Conservation (phyloP, 2,888 invertebrate genomes). For the Eupeodes luniger region DNA sequence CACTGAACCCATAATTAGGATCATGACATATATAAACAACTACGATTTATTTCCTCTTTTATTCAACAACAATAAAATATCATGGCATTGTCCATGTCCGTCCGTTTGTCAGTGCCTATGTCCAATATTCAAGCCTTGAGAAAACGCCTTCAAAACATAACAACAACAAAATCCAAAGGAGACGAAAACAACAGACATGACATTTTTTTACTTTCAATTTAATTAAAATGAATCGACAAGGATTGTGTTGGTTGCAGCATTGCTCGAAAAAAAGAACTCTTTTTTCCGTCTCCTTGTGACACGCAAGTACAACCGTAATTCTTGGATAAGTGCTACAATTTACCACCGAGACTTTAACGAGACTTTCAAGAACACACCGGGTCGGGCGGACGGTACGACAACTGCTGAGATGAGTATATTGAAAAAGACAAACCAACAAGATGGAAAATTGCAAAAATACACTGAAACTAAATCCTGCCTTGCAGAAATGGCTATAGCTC, state of each 20-base stretch:
- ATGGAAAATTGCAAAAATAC: background rate
- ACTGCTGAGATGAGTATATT: background rate
- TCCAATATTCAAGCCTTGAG: background rate
- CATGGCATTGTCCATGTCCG: slow-evolving; percentile 45
- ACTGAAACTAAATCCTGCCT: slow-evolving; percentile 11
- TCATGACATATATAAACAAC: slow-evolving; percentile 66
- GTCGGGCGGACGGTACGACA: background rate
- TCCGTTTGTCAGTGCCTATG: background rate
- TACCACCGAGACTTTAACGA: slow-evolving; percentile 16
- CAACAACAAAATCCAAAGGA: background rate
- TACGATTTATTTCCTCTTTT: slow-evolving; percentile 55
- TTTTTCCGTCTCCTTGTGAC: slow-evolving; percentile 46
- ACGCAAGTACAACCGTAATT: slow-evolving; percentile 61
- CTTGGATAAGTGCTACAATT: slow-evolving; percentile 59
- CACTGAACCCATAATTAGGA: slow-evolving; percentile 66
- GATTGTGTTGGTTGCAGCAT: slow-evolving; percentile 29
- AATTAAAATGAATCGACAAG: slow-evolving; percentile 67
- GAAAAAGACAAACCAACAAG: background rate
- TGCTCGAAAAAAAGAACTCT: background rate
- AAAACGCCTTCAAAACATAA: background rate
- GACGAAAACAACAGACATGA: slow-evolving; percentile 33
- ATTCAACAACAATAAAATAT: slow-evolving; percentile 15
- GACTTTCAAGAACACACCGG: background rate
- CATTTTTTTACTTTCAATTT: slow-evolving; percentile 61
- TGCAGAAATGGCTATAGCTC: background rate